Base-by-base conservation (phyloP, 2,113 vertebrate species). In the Cavia porcellus region DNA sequence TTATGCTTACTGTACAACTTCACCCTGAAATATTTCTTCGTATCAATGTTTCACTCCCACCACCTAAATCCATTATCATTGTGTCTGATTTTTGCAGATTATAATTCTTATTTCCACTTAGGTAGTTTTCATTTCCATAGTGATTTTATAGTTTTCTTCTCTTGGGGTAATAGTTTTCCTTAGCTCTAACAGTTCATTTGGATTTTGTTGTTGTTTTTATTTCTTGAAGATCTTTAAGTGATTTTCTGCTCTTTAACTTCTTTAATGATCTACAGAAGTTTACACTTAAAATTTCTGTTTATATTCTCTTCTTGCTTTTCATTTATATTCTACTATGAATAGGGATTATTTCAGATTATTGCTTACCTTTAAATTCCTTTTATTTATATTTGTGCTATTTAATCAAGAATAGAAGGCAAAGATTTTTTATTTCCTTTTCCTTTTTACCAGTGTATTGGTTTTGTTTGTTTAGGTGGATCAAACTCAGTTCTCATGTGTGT, bases 21-120 rank as follows among this genome's bases (percentile, higher is more conserved):
- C 38, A 95, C 84, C 64, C 13, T 81, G 42, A 68, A 84, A 20
- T 19, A 57, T 95, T 57, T 95, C 81, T 72, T 95, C 38, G 62
- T 92, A 30, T 95, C 59, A 55, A 45, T 47, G 62, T 87, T 83
- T 95, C 55, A 89, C 24, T 92, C 50, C 70, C 9, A 24, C 45
- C 75, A 42, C 28, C 42, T 82, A 72, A 57, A 50, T 91, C 55
- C 57, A 28, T 90, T 85, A 28, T 75, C 25, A 59, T 47, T 89
- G 24, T n/a, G 52, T 91, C 28, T 81, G 4, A 20, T 32, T 89
- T 92, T 86, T 86, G 24, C 52, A 92, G 20, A 72, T 62, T 89
- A 47, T 86, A 38, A 94, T 96, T 89, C 28, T 86, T 94, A 13
- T 62, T 92, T 66, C 81, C 75, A 86, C 66, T 96, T 59, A 92